Evolutionary conservation across 2,888 invertebrate species (phyloP).

Genomic region (Drosophila neotestacea): DNA sequence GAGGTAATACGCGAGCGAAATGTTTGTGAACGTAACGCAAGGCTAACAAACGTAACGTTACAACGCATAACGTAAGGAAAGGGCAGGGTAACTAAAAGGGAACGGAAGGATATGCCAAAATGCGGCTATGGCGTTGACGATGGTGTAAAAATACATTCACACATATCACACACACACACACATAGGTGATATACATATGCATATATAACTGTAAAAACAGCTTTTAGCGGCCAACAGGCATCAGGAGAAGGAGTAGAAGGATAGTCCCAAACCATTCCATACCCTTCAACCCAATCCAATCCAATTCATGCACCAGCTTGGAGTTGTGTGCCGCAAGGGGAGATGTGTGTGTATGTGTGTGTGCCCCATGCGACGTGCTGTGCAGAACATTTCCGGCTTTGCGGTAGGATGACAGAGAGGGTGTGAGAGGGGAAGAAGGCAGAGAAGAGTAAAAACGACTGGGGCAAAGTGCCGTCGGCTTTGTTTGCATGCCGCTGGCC

Average conservation of each 20-base stretch:
- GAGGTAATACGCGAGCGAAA: slow-evolving; percentile 58
- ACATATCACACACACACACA: slow-evolving; percentile 24
- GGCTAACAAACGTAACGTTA: slow-evolving; percentile 56
- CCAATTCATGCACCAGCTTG: slow-evolving; percentile 21
- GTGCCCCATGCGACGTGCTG: slow-evolving; percentile 70
- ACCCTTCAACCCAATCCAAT: slow-evolving; percentile 13
- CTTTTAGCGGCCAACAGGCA: slow-evolving; percentile 76
- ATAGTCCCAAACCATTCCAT: slow-evolving; percentile 1
- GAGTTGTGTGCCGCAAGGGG: slow-evolving; percentile 25
- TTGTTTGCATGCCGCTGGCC: slow-evolving; percentile 78
- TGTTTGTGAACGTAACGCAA: slow-evolving; percentile 65
- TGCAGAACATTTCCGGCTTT: slow-evolving; percentile 75
- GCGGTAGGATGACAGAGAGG: slow-evolving; percentile 20
- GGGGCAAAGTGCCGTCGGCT: slow-evolving; percentile 73
- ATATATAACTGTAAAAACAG: slow-evolving; percentile 72
- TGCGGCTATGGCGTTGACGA: slow-evolving; percentile 65
- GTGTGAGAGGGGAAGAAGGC: not conserved
- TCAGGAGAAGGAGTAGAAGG: slow-evolving; percentile 28
- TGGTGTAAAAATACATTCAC: slow-evolving; percentile 51
- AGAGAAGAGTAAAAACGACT: slow-evolving; percentile 22
- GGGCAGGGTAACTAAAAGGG: slow-evolving; percentile 20
- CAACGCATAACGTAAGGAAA: slow-evolving; percentile 24
- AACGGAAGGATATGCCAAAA: slow-evolving; percentile 78
- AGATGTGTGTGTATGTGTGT: slow-evolving; percentile 22
- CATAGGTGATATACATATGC: slow-evolving; percentile 1